Conservation (phyloP, 1,140 invertebrate genomes). For the Episyrphus balteatus region DNA sequence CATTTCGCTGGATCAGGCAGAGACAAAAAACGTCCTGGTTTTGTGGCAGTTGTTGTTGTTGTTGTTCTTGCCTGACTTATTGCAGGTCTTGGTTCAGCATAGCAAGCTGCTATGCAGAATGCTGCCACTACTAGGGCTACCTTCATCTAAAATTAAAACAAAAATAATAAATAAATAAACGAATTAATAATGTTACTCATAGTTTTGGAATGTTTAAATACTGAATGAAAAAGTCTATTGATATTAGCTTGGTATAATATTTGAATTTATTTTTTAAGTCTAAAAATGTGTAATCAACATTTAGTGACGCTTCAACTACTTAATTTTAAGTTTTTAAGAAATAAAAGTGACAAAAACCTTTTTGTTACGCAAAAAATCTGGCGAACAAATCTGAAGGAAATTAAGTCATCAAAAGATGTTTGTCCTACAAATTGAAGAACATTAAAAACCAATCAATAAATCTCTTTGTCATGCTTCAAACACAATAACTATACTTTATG, state of each 20-base stretch:
- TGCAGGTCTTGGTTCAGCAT: conserved; percentile 16
- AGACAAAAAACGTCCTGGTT: conserved; percentile 61
- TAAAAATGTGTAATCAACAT: conserved; percentile 2
- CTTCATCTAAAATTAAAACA: conserved; percentile 29
- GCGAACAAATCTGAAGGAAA: too few relatives aligned
- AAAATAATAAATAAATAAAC: conserved; percentile 3
- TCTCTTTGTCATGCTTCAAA: too few relatives aligned
- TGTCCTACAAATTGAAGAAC: too few relatives aligned
- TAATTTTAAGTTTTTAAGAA: too few relatives aligned
- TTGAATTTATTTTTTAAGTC: not conserved
- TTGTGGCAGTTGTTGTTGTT: conserved; percentile 33
- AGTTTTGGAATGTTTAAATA: not conserved
- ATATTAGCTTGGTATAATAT: conserved; percentile 2
- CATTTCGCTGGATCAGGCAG: conserved; percentile 69
- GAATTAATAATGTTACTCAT: conserved; percentile 1
- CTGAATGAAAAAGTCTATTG: not conserved
- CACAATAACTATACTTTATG: too few relatives aligned
- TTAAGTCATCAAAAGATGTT: too few relatives aligned
- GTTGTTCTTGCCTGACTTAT: conserved; percentile 25
- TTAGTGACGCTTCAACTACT: not conserved
- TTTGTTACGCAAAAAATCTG: too few relatives aligned
- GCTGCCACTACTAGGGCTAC: conserved; percentile 34
- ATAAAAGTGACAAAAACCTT: too few relatives aligned
- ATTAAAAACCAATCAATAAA: too few relatives aligned
- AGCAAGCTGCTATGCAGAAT: conserved; percentile 34